Evolutionary conservation across 2,797 vertebrate species (phyloP).

Genomic region (Gallinago stenura): DNA sequence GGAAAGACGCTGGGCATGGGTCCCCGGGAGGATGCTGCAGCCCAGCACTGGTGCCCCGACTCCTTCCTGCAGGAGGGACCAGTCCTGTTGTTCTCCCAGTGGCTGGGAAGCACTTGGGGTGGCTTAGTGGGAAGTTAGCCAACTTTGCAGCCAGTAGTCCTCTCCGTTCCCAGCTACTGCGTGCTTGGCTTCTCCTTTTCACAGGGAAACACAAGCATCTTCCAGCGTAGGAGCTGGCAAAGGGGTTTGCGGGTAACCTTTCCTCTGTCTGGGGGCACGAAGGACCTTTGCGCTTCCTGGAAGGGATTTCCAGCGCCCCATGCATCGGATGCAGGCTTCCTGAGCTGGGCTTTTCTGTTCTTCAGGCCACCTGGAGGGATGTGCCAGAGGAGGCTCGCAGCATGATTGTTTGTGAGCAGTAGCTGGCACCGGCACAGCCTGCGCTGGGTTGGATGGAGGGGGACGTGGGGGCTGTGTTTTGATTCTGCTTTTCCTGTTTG

Average conservation of each 20-base stretch:
- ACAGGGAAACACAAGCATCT: neutral
- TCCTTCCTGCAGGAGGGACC: neutral
- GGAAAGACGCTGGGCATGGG: neutral
- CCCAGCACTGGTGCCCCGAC: neutral
- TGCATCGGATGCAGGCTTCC: neutral
- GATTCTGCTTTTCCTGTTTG: slow-evolving; percentile 59
- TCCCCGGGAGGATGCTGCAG: neutral
- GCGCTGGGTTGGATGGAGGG: neutral
- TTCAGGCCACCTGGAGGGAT: slow-evolving; percentile 55
- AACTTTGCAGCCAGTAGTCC: neutral
- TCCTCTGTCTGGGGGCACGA: neutral
- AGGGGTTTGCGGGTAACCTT: neutral
- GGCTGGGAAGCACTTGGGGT: neutral
- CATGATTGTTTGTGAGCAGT: neutral
- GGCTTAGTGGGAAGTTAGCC: neutral
- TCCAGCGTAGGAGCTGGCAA: neutral
- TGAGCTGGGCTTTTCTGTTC: slow-evolving; percentile 6
- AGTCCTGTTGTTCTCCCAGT: neutral
- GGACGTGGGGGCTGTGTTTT: slow-evolving; percentile 18
- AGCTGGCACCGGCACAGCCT: slow-evolving; percentile 17
- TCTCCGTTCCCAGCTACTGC: neutral
- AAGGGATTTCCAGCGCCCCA: neutral
- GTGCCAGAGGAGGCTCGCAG: neutral
- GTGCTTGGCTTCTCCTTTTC: neutral
- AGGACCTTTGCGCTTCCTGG: slow-evolving; percentile 16